Evolutionary conservation across 2,113 vertebrate genomes (phyloP), one percentile per base, ranked within the genome.

Genomic region (Proterorhinus semilunaris): DNA sequence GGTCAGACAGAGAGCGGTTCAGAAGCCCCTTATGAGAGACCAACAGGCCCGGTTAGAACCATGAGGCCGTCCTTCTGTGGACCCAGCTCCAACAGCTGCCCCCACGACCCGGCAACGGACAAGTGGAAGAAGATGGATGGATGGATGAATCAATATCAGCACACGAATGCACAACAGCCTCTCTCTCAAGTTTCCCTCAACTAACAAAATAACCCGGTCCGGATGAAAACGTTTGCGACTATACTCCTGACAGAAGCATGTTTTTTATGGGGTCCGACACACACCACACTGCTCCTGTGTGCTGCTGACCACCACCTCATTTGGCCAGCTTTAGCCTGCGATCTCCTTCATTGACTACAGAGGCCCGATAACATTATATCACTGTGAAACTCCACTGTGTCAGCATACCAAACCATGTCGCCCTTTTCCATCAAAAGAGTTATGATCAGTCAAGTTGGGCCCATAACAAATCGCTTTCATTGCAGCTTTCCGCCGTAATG

Each of bases 401-500:
- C 27, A 65, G 73, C 74, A 83, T 80, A 75, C 85, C 86, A 89
- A 92, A 82, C 84, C 82, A 81, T 83, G 83, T 87, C 78, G 79
- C 79, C 81, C 36, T 43, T 61, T 88, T 87, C 83, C 86, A 88
- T 88, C 86, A 75, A 78, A 85, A 90, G 91, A 92, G 80, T 92
- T 90, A 92, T 74, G 81, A 88, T 86, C 88, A 71, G 83, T 91
- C 82, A 83, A 75, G 81, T 83, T 76, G 77, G 79, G 87, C 78
- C 82, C 83, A 78, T 91, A 92, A 93, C 88, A 92, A 92, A 92
- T 92, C 91, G 85, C 83, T 66, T 82, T 82, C 87, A 86, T 87
- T 87, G 84, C 83, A 58, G 83, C 90, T 91, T 91, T 91, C 90
- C 90, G 92, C 86, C 89, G 87, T 84, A 72, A 83, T 58, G 74